phyloP scores from a whole-genome alignment of 2,888 invertebrate species.

The Callyntrura guangdongensis region DNA sequence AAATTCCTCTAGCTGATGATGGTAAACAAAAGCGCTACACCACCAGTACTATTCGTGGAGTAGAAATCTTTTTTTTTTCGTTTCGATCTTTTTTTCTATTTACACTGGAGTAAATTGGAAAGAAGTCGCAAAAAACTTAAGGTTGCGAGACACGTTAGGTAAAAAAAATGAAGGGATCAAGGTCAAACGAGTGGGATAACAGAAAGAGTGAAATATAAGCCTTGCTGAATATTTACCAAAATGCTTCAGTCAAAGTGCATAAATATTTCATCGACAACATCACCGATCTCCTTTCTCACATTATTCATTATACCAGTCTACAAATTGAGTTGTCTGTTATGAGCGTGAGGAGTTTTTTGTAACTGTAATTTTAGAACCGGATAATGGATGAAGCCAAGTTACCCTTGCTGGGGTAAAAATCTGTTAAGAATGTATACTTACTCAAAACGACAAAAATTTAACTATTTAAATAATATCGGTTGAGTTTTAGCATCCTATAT shows the following conservation, averaged over 20 bases:
- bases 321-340: not conserved
- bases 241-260: not conserved
- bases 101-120: not conserved
- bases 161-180: conserved; percentile 16
- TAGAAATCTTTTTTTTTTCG: not conserved
- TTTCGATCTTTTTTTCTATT: conserved; percentile 1
- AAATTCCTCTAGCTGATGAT: not conserved
- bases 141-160: not conserved
- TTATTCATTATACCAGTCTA: no score
- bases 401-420: no score
- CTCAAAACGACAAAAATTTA: no score
- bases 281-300: not conserved
- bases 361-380: no score
- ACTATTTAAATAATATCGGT: no score
- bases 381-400: no score
- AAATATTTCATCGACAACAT: conserved; percentile 5
- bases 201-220: not conserved
- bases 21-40: not conserved
- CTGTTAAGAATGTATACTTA: no score
- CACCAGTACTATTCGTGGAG: not conserved
- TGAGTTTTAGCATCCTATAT: no score
- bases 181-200: not conserved
- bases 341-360: no score
- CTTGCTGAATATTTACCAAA: not conserved
- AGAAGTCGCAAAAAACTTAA: conserved; percentile 13